Percentiles rank a stretch among this genome's conserved stretches.
These are phyloP conservation scores for Anastrepha obliqua DNA, from an alignment of 1,140 invertebrate genomes.

Conservation along the genomic window DNA sequence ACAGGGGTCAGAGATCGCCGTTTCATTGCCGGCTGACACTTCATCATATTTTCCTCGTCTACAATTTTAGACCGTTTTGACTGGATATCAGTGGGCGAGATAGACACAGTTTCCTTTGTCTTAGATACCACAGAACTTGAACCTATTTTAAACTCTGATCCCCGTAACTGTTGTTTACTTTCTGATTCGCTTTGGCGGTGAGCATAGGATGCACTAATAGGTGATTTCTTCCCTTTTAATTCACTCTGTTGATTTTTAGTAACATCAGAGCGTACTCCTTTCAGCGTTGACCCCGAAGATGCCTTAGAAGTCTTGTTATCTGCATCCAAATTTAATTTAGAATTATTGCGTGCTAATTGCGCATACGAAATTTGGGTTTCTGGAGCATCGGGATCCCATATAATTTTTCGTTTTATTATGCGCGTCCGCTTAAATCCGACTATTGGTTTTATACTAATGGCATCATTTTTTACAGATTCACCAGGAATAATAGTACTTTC, in stretches of 20 bases:
- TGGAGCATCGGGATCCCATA: slow-evolving; percentile 82
- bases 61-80: slow-evolving; percentile 29
- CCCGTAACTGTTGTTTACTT: slow-evolving; percentile 55
- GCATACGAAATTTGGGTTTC: slow-evolving; percentile 75
- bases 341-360: slow-evolving; percentile 61
- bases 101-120: neutral
- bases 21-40: slow-evolving; percentile 58
- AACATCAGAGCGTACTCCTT: slow-evolving; percentile 1
- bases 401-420: slow-evolving; percentile 81
- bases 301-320: slow-evolving; percentile 30
- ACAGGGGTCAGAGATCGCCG: slow-evolving; percentile 66
- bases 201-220: slow-evolving; percentile 53
- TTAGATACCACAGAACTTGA: neutral
- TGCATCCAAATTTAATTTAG: slow-evolving; percentile 57
- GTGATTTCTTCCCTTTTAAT: neutral
- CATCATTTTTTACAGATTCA: neutral
- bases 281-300: neutral
- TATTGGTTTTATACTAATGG: neutral
- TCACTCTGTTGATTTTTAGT: neutral
- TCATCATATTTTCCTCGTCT: slow-evolving; percentile 1
- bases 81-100: neutral
- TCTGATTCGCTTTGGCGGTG: slow-evolving; percentile 61
- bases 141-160: neutral
- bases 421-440: slow-evolving; percentile 75
- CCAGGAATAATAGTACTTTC: neutral